These are phyloP conservation scores for Glomeris maerens DNA, from an alignment of 1,140 invertebrate genomes.

Conservation along the genomic window DNA sequence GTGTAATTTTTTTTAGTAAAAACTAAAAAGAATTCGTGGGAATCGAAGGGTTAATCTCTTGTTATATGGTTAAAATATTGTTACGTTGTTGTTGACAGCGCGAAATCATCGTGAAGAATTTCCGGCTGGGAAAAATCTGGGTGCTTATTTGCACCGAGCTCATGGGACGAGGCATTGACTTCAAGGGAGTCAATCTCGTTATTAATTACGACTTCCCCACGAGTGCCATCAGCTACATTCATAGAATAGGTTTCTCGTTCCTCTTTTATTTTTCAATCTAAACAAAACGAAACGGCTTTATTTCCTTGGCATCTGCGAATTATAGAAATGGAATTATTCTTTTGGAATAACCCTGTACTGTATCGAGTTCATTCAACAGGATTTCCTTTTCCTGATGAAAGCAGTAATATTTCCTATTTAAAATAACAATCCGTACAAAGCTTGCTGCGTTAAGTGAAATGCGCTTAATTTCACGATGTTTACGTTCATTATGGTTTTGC, in stretches of 20 bases:
- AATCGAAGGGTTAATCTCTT: slow-evolving; percentile 2
- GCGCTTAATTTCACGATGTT: too few relatives aligned
- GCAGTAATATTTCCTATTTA: too few relatives aligned
- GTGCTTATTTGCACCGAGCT: slow-evolving; percentile 93
- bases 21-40: too few relatives aligned
- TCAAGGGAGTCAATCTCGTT: slow-evolving; percentile 91
- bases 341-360: too few relatives aligned
- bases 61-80: neutral
- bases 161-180: slow-evolving; percentile 93
- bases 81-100: slow-evolving; percentile 41
- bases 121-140: slow-evolving; percentile 85
- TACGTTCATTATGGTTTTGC: too few relatives aligned
- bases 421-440: too few relatives aligned
- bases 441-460: too few relatives aligned
- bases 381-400: too few relatives aligned
- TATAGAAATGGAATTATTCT: neutral
- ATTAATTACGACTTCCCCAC: slow-evolving; percentile 96
- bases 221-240: slow-evolving; percentile 83
- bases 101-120: slow-evolving; percentile 74
- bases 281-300: slow-evolving; percentile 8
- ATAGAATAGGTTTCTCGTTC: slow-evolving; percentile 53
- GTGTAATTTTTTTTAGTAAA: too few relatives aligned
- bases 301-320: slow-evolving; percentile 6
- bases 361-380: too few relatives aligned
- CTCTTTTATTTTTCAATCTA: neutral